Base-by-base conservation (phyloP, 35 echinoderm and acorn worm species). In the Hemicentrotus pulcherrimus region DNA sequence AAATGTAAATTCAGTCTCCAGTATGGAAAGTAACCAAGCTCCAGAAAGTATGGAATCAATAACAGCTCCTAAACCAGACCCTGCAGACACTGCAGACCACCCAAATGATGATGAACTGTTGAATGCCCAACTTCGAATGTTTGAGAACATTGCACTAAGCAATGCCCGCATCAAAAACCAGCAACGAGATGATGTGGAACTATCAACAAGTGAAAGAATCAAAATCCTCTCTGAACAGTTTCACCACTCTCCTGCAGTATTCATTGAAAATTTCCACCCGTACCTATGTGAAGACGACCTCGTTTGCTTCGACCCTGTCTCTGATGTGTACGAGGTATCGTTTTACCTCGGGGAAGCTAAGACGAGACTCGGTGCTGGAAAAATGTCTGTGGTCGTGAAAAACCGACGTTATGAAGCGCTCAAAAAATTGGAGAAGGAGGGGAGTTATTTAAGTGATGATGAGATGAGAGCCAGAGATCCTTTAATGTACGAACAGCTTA, bases 381-480 rank as follows among this genome's bases (percentile, higher is more conserved):
- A 96, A 50, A 94, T 60, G 31, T 60, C 46, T 18, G 94, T 96
- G 16, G 33, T 86, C 4, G 95, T 95, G 28, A 96, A 91, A 30
- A 99, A 99, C 91, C 92, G 98, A 18, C 91, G 98, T 5, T 99
- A 99, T 94, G 98, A 99, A 87, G 98, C 98, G 1, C 91, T 99
- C 32, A 97, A 97, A 58, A 96, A 96, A 95, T 92, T 99, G 18
- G 96, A 97, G 88, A 94, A 91, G n/a, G 97, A 97, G 47, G 96
- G 97, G 14, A 88, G 58, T 15, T 99, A 97, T 47, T 99, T 99
- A 52, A 94, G 95, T 32, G 98, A 99, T 85, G 97, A 97, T 47
- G 95, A 95, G 31, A 99, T 99, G 98, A 90, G 95, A 30, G 95
- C 95, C 1, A 96, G 98, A 85, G 98, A 97, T 55, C 98, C 98